Percentiles rank a stretch among this genome's conserved stretches.
Evolutionary conservation across 1,140 invertebrate species (phyloP).

Genomic region (Heliconius hewitsoni): DNA sequence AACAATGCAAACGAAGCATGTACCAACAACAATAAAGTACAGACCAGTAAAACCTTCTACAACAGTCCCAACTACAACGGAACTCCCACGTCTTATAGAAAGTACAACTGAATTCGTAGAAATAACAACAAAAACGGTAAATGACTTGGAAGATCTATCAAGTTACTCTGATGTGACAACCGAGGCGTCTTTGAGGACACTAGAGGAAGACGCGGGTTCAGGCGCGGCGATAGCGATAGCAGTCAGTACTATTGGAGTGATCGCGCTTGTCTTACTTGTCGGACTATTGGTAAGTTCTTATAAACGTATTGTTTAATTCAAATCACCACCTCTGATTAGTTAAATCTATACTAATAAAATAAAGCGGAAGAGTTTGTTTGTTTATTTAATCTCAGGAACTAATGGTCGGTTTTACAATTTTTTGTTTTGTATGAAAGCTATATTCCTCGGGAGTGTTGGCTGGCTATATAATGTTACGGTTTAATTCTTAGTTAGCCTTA

Average conservation of each 20-base stretch:
- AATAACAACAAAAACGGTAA: constrained; percentile 45
- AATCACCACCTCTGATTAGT: background rate
- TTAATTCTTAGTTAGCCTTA: too few species aligned
- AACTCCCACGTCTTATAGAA: constrained; percentile 32
- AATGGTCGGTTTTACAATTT: too few species aligned
- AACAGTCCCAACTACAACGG: constrained; percentile 38
- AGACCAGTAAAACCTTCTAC: background rate
- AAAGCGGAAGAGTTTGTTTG: too few species aligned
- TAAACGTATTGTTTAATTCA: background rate
- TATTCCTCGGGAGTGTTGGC: too few species aligned
- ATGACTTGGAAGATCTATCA: constrained; percentile 59
- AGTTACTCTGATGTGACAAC: constrained; percentile 65
- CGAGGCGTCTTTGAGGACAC: constrained; percentile 55
- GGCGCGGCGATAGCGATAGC: constrained; percentile 71
- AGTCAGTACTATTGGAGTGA: constrained; percentile 73
- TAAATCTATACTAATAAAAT: too few species aligned
- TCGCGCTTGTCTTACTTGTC: constrained; percentile 69
- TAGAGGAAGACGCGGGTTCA: constrained; percentile 58
- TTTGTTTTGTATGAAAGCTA: too few species aligned
- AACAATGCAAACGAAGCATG: constrained; percentile 27
- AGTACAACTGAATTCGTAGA: constrained; percentile 43
- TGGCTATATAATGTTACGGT: too few species aligned
- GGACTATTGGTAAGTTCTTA: constrained; percentile 69
- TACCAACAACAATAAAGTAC: constrained; percentile 37
- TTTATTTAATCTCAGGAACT: too few species aligned